phyloP scores from a whole-genome alignment of 1,140 invertebrate species.

The Bombus pyrosoma region DNA sequence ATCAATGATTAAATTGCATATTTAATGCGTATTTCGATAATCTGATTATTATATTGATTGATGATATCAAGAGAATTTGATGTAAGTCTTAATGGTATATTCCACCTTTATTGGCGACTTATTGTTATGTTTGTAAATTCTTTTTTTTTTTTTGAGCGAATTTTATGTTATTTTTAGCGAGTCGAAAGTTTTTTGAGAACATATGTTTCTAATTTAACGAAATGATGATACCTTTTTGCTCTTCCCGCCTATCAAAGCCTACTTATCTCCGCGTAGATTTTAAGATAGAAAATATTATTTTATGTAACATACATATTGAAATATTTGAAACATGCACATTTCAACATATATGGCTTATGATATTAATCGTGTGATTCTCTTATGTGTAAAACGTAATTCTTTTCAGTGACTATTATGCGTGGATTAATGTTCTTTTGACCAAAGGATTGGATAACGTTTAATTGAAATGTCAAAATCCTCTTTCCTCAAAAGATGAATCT shows the following conservation, averaged over 20 bases:
- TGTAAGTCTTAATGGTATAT: neutral
- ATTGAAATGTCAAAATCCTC: conserved; percentile 48
- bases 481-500: conserved; percentile 3
- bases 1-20: neutral
- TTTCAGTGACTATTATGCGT: neutral
- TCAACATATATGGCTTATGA: too few relatives aligned
- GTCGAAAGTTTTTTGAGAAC: neutral
- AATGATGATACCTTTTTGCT: too few relatives aligned
- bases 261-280: too few relatives aligned
- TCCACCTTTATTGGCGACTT: neutral
- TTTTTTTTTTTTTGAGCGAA: neutral
- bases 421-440: neutral
- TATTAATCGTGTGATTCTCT: too few relatives aligned
- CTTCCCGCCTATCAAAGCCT: too few relatives aligned
- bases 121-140: neutral
- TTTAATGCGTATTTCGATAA: neutral
- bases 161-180: neutral
- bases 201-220: neutral
- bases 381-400: neutral
- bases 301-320: too few relatives aligned
- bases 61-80: neutral
- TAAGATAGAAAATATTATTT: too few relatives aligned
- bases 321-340: too few relatives aligned
- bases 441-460: conserved; percentile 30
- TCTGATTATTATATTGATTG: neutral